Base-by-base conservation (phyloP, 1,140 invertebrate species). In the Ostrea edulis region DNA sequence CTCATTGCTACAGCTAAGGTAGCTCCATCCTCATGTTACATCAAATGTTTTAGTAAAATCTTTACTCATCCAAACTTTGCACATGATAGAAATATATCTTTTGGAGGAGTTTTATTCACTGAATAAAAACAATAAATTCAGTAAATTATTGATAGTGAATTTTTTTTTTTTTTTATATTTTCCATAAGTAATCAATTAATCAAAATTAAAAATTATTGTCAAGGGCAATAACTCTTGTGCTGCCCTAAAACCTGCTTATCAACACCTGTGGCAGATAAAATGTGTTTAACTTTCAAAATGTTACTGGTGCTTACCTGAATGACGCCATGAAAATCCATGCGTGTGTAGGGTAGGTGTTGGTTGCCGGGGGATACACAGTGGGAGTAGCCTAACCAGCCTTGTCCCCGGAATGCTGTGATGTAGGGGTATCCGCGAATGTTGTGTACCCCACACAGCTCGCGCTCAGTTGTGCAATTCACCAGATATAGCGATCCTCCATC, bases 301-400 rank as follows among this genome's bases (percentile, higher is more conserved):
- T 35, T 44, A 11, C 29, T 35, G 22, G 17, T n/a, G 12, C 5
- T 53, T 83, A 92, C 91, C 89, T 86, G 88, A 83, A 92, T 77
- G 2, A 91, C 90, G 8, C 91, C 91, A 88, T 92, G 91, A 58
- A 91, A 92, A 81, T 92, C 90, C 55, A 91, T 20, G 9, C 91
- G 71, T n/a, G 89, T 85, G 54, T 90, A 90, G 55, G 84, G 82
- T 22, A 20, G 86, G 20, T 85, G 68, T 54, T 88, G 2, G 25
- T 84, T 88, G 14, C 90, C 29, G 8, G 82, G 54, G 44, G 87
- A 89, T 17, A 92, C 44, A 88, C 91, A 92, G 7, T 77, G 89
- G 83, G 86, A 86, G 12, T 68, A 81, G 4, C 62, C 85, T 11
- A 91, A 87, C 91, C 91, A 91, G 14, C 90, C 91, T 7, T 91